Conservation (phyloP, 2,888 invertebrate genomes). For the Geophilus truncorum region DNA sequence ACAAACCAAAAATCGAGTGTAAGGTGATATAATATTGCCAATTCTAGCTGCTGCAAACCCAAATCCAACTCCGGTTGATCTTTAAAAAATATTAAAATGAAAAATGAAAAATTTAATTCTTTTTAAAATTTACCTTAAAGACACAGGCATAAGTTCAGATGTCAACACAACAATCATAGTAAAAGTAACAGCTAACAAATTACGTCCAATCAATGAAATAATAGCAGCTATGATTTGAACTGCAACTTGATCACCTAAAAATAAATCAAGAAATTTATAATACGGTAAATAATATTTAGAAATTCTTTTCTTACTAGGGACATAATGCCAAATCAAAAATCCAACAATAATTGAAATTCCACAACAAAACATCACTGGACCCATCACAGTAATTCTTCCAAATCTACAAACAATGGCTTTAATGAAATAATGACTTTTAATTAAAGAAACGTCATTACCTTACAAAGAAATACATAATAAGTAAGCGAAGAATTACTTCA, state of each 20-base stretch:
- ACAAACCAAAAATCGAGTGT: neutral
- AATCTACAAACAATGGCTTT: neutral
- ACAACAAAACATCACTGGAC: neutral
- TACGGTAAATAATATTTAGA: neutral
- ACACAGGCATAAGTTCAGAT: conserved; percentile 2
- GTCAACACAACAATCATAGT: conserved; percentile 1
- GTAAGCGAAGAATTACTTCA: conserved; percentile 3
- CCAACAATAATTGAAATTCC: conserved; percentile 3
- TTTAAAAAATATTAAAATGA: neutral
- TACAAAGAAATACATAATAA: neutral
- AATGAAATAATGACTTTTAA: neutral
- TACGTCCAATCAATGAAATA: conserved; percentile 27
- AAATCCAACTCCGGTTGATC: conserved; percentile 31
- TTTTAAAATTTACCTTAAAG: neutral
- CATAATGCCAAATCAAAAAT: neutral
- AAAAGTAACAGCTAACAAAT: conserved; percentile 29
- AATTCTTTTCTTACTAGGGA: neutral
- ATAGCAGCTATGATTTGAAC: neutral
- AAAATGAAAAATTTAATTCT: neutral
- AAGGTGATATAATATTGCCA: conserved; percentile 22
- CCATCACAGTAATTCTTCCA: conserved; percentile 8
- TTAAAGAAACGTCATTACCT: neutral
- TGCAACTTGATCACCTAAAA: neutral
- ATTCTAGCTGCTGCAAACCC: conserved; percentile 29
- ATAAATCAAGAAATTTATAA: no score